Conservation (phyloP, 2,888 invertebrate genomes). For the Cataglyphis albicans region DNA sequence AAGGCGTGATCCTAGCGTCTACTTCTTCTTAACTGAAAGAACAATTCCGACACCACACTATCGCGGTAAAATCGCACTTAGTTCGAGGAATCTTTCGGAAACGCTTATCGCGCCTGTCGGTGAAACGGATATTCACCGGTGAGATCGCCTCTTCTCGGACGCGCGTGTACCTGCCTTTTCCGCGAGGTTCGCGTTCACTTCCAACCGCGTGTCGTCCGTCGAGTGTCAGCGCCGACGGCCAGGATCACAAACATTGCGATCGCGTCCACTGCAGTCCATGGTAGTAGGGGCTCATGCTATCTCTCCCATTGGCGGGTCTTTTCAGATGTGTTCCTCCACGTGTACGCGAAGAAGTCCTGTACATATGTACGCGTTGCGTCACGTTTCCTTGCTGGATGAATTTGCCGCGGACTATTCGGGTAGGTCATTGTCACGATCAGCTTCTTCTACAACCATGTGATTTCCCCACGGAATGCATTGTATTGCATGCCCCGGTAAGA, state of each 20-base stretch:
- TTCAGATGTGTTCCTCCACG: conserved; percentile 79
- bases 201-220: conserved; percentile 71
- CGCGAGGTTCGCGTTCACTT: conserved; percentile 57
- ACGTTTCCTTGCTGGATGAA: conserved; percentile 58
- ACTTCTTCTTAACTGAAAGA: conserved; percentile 21
- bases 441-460: conserved; percentile 58
- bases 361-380: conserved; percentile 71
- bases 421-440: conserved; percentile 82
- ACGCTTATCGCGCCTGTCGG: conserved; percentile 14
- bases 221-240: conserved; percentile 70
- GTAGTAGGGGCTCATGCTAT: conserved; percentile 77
- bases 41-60: conserved; percentile 25
- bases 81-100: conserved; percentile 32
- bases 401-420: conserved; percentile 72
- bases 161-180: conserved; percentile 41
- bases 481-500: conserved; percentile 9
- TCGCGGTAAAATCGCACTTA: conserved; percentile 25
- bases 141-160: conserved; percentile 18
- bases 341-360: conserved; percentile 66
- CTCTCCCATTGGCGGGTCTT: conserved; percentile 76
- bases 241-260: conserved; percentile 71
- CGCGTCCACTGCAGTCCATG: conserved; percentile 61
- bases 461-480: conserved; percentile 45
- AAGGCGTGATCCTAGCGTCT: conserved; percentile 25
- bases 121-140: background rate